These are phyloP conservation scores for Megaceryle alcyon DNA, from an alignment of 2,797 vertebrate genomes.

Conservation along the genomic window DNA sequence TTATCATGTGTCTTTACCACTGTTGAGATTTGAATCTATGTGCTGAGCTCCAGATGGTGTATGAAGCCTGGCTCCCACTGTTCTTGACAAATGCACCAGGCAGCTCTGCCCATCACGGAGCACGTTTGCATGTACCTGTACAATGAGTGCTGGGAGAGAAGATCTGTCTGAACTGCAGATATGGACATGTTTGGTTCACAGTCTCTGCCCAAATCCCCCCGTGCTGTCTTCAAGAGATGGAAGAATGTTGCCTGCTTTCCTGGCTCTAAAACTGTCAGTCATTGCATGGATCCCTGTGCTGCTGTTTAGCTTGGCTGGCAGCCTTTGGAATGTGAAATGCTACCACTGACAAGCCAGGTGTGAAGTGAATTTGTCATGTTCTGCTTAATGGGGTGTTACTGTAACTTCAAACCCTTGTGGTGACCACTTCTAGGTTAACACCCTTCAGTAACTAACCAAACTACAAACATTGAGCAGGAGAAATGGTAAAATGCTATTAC, in stretches of 20 bases:
- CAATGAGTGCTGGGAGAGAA: background rate
- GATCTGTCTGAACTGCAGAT: background rate
- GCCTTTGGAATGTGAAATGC: background rate
- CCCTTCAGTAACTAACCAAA: slow-evolving; percentile 49
- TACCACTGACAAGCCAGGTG: slow-evolving; percentile 37
- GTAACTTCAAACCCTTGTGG: slow-evolving; percentile 42
- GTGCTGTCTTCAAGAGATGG: background rate
- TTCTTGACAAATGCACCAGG: background rate
- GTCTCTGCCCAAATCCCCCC: background rate
- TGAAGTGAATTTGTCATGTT: slow-evolving; percentile 34
- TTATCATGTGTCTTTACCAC: background rate
- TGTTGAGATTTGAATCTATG: background rate
- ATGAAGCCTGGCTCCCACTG: background rate
- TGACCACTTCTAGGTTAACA: slow-evolving; percentile 56
- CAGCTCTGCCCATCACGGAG: background rate
- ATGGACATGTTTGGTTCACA: background rate
- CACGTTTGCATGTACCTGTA: background rate
- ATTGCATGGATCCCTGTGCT: background rate
- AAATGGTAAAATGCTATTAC: slow-evolving; percentile 31
- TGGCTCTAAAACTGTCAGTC: slow-evolving; percentile 5
- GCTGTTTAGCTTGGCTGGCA: slow-evolving; percentile 50
- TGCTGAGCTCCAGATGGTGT: background rate
- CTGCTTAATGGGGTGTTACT: slow-evolving; percentile 50
- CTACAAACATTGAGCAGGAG: slow-evolving; percentile 35
- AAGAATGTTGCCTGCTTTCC: background rate